Evolutionary conservation across 2,888 invertebrate species (phyloP).

Genomic region (Octodonta nipae): DNA sequence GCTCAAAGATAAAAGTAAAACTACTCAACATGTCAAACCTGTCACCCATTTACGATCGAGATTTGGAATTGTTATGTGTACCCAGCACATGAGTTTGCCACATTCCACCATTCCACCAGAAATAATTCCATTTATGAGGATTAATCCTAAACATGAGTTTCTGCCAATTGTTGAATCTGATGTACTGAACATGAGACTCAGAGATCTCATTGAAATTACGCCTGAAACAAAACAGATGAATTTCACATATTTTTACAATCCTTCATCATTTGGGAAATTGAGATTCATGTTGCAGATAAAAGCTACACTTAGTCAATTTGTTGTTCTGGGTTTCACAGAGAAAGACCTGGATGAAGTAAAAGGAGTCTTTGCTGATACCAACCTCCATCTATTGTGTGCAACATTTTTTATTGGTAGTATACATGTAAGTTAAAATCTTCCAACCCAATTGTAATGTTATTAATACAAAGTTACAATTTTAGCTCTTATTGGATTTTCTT

Average conservation of each 20-base stretch:
- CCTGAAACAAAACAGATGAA: slow-evolving; percentile 47
- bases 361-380: slow-evolving; percentile 90
- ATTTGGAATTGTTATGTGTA: slow-evolving; percentile 63
- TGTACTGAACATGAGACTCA: slow-evolving; percentile 64
- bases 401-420: slow-evolving; percentile 83
- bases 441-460: background rate
- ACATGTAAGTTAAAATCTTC: slow-evolving; percentile 60
- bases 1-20: slow-evolving; percentile 40
- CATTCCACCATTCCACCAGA: slow-evolving; percentile 27
- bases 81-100: slow-evolving; percentile 41
- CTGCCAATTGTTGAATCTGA: slow-evolving; percentile 75
- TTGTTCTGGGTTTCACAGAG: slow-evolving; percentile 70
- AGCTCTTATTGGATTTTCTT: slow-evolving; percentile 90
- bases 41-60: slow-evolving; percentile 62
- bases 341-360: slow-evolving; percentile 95
- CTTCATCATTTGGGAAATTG: slow-evolving; percentile 66
- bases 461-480: slow-evolving; percentile 15
- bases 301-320: slow-evolving; percentile 55
- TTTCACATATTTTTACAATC: slow-evolving; percentile 56
- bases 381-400: slow-evolving; percentile 75
- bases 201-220: slow-evolving; percentile 57
- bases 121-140: slow-evolving; percentile 35
- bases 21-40: slow-evolving; percentile 35
- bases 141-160: slow-evolving; percentile 50
- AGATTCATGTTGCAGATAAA: slow-evolving; percentile 66